A percentile compares a stretch with the other conserved stretches of the same genome.
Evolutionary conservation across 2,888 invertebrate species (phyloP).

Genomic region (Nomada flava): DNA sequence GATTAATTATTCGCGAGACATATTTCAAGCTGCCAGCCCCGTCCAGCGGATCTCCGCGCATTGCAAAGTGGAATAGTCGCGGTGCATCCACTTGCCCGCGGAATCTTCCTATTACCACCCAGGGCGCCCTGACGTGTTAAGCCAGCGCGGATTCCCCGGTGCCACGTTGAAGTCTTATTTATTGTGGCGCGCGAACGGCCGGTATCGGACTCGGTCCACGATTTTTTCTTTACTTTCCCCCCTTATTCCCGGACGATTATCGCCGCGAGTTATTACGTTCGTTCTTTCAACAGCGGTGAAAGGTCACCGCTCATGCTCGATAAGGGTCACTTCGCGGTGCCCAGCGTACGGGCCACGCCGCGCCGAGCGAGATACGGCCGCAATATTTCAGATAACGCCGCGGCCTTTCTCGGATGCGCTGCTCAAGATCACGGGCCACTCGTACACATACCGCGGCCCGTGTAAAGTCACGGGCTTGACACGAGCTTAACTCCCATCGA

Average conservation of each 20-base stretch:
- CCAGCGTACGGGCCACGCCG: constrained; percentile 63
- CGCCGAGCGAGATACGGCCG: constrained; percentile 70
- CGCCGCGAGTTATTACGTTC: constrained; percentile 78
- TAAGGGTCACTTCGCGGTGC: constrained; percentile 76
- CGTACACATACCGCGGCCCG: constrained; percentile 37
- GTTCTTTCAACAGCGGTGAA: constrained; percentile 73
- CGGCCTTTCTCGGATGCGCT: constrained; percentile 59
- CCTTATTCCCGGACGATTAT: constrained; percentile 72
- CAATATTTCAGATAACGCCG: constrained; percentile 75
- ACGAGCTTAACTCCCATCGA: constrained; percentile 55
- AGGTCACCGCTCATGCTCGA: constrained; percentile 76
- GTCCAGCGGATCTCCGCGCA: too few species aligned
- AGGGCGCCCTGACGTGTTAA: constrained; percentile 74
- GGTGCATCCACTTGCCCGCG: constrained; percentile 64
- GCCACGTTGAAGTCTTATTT: constrained; percentile 80
- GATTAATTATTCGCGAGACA: too few species aligned
- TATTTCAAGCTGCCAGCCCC: too few species aligned
- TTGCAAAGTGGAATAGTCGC: constrained; percentile 45
- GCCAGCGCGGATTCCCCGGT: constrained; percentile 63
- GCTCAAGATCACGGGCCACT: constrained; percentile 61
- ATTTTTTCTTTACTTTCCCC: background rate
- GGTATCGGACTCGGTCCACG: constrained; percentile 53
- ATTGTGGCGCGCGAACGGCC: constrained; percentile 70
- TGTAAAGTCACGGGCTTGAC: constrained; percentile 64
- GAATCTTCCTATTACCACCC: constrained; percentile 79